Conservation (phyloP, 2,888 invertebrate species). For the Cordilura impudica region DNA sequence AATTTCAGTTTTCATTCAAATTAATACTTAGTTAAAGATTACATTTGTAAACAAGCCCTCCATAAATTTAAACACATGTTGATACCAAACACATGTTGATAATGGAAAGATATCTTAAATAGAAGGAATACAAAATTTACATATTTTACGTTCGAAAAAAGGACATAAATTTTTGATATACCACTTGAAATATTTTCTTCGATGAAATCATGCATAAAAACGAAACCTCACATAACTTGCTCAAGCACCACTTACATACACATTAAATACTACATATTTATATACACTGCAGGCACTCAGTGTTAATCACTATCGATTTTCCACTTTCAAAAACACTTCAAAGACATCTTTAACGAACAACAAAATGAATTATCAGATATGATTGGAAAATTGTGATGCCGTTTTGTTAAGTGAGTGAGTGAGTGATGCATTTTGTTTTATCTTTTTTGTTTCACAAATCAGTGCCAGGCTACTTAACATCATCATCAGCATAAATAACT, state of each 20-base stretch:
- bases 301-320: conserved; percentile 16
- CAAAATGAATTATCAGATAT: neutral
- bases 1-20: too few species aligned
- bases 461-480: conserved; percentile 4
- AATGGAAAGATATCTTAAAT: too few species aligned
- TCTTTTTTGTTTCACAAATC: conserved; percentile 8
- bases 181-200: too few species aligned
- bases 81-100: too few species aligned
- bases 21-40: too few species aligned
- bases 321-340: neutral
- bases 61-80: too few species aligned
- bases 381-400: neutral
- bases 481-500: neutral
- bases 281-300: neutral
- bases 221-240: too few species aligned
- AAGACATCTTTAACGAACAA: neutral
- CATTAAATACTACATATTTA: neutral
- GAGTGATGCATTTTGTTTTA: neutral
- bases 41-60: too few species aligned
- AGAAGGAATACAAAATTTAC: too few species aligned
- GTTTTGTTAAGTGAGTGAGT: neutral
- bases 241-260: neutral
- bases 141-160: too few species aligned
- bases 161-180: too few species aligned
- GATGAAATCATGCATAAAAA: too few species aligned